Base-by-base conservation (phyloP, 2,888 invertebrate genomes). In the Xylota sylvarum region DNA sequence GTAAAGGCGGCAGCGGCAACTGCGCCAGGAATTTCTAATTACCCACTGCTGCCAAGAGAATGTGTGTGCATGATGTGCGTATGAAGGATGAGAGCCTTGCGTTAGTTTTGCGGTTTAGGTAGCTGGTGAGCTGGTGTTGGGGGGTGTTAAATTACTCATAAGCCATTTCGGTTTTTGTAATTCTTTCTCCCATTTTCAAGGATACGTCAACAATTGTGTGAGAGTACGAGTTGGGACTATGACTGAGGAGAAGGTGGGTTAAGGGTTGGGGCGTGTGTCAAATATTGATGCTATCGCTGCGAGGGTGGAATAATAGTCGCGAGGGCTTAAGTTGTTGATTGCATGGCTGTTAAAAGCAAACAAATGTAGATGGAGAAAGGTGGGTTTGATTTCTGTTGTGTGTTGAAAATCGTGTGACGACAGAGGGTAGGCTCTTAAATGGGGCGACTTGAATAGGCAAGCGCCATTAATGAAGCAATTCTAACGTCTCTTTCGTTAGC, bases 11-110 rank as follows among this genome's bases (percentile, higher is more conserved):
- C 37, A 10, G 72, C 14, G 52, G 32, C 37, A 10, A 37, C 56
- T 78, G 72, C 79, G 76, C 76, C 60, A 72, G 55, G 85, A 85
- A 81, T 85, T 85, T 77, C 73, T 81, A 85, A 85, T 72, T 85
- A 72, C 77, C 77, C 58, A 77, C 23, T 50, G 70, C 52, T 76
- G 55, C 74, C 67, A 76, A 37, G 19, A 23, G 32, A 77, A 72
- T 77, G 58, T 72, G 65, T 74, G 32, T 50, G 62, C 40, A 58
- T 58, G 30, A 73, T 73, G 70, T 80, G 84, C 76, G 76, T 85
- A 58, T 70, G 52, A 65, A 65, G 64, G 70, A 85, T 80, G 58
- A 58, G 50, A 9, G 48, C 23, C 27, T 56, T 56, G 55, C 37
- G 56, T 65, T 46, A 72, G 73, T 67, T 73, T 73, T 69, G 67